These are phyloP conservation scores for Eurois occulta DNA, from an alignment of 2,888 invertebrate species.

Conservation along the genomic window DNA sequence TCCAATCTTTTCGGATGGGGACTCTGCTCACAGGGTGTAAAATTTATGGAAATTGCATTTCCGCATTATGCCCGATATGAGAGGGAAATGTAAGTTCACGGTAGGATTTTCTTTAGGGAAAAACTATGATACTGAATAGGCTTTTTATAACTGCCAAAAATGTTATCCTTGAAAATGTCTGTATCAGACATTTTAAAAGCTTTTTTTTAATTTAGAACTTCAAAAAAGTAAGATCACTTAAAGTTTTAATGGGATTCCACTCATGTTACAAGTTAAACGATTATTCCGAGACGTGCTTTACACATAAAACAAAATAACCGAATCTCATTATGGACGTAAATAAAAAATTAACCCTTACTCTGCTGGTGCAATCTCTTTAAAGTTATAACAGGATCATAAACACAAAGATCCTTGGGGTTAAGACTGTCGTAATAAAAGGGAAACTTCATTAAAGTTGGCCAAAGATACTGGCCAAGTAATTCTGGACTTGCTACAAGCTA, in stretches of 20 bases:
- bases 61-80: constrained; percentile 85
- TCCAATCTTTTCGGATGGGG: constrained; percentile 87
- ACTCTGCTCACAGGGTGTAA: constrained; percentile 88
- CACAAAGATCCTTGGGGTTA: constrained; percentile 84
- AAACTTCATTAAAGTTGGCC: constrained; percentile 87
- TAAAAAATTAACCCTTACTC: constrained; percentile 72
- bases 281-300: constrained; percentile 36
- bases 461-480: constrained; percentile 82
- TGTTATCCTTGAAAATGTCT: background rate
- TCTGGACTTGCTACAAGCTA: constrained; percentile 73
- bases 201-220: background rate
- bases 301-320: constrained; percentile 59
- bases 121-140: constrained; percentile 61
- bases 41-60: constrained; percentile 91
- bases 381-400: constrained; percentile 87
- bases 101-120: constrained; percentile 70
- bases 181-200: background rate
- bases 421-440: constrained; percentile 84
- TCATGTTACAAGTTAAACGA: constrained; percentile 22
- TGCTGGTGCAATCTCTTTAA: constrained; percentile 81
- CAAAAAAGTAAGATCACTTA: constrained; percentile 17
- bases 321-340: constrained; percentile 70
- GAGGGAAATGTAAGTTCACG: constrained; percentile 76
- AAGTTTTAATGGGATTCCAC: constrained; percentile 15
- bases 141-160: constrained; percentile 30